Evolutionary conservation across 2,888 invertebrate genomes (phyloP).

Genomic region (Homarus gammarus): DNA sequence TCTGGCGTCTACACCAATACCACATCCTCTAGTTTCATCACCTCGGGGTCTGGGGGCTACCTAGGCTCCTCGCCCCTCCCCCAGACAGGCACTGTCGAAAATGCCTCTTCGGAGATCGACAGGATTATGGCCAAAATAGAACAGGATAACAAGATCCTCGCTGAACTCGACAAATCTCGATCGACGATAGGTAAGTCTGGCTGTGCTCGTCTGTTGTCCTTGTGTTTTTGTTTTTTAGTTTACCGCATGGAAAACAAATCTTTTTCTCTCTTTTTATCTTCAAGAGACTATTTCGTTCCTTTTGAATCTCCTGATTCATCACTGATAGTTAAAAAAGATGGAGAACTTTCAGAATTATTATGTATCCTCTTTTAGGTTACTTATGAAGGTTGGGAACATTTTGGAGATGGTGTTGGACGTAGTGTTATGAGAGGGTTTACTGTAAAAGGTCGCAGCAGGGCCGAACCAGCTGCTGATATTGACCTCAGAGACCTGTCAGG

Average conservation of each 20-base stretch:
- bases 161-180: slow-evolving; percentile 89
- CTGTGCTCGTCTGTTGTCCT: neutral
- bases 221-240: neutral
- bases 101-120: slow-evolving; percentile 86
- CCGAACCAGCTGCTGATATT: neutral
- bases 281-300: neutral
- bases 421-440: neutral
- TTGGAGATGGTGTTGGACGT: slow-evolving; percentile 6
- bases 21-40: slow-evolving; percentile 51
- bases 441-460: neutral
- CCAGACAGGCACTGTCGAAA: slow-evolving; percentile 16
- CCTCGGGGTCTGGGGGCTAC: slow-evolving; percentile 22
- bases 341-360: neutral
- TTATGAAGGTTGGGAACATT: neutral
- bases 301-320: neutral
- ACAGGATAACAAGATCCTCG: slow-evolving; percentile 87
- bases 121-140: slow-evolving; percentile 97
- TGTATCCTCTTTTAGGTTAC: neutral
- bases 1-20: slow-evolving; percentile 74
- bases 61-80: slow-evolving; percentile 33
- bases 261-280: no score
- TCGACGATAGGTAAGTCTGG: slow-evolving; percentile 76
- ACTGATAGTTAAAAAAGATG: neutral
- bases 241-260: neutral
- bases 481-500: neutral